A percentile compares a stretch with the other conserved stretches of the same genome.
phyloP scores from a whole-genome alignment of 2,888 invertebrate genomes.

The Drosophila putrida region DNA sequence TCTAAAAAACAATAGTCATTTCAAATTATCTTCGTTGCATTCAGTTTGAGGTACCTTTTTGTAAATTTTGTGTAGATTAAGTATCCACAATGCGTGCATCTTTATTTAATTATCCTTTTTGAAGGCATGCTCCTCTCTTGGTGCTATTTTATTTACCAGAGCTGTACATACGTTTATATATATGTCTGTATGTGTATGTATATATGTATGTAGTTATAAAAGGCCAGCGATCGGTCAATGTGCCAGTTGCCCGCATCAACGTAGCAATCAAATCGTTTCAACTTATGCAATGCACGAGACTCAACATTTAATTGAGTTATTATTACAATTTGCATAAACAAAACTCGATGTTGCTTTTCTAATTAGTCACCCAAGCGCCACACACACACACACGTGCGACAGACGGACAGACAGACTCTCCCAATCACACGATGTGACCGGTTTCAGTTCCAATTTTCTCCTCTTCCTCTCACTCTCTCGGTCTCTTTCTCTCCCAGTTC shows the following conservation, averaged over 20 bases:
- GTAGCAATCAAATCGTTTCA: slow-evolving; percentile 60
- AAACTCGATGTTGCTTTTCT: slow-evolving; percentile 50
- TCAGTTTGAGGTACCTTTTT: too few relatives aligned
- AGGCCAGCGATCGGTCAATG: slow-evolving; percentile 75
- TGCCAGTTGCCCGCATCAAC: slow-evolving; percentile 79
- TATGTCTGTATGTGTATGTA: slow-evolving; percentile 5
- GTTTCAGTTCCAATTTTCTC: slow-evolving; percentile 18
- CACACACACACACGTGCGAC: slow-evolving; percentile 65
- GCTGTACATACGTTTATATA: too few relatives aligned
- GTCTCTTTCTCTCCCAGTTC: background rate
- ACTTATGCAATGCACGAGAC: slow-evolving; percentile 54
- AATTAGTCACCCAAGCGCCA: slow-evolving; percentile 69
- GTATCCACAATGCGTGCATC: too few relatives aligned
- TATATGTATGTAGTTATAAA: slow-evolving; percentile 43
- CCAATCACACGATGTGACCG: slow-evolving; percentile 4
- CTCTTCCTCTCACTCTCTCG: background rate
- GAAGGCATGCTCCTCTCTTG: too few relatives aligned
- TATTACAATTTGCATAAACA: slow-evolving; percentile 76
- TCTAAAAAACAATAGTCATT: too few relatives aligned
- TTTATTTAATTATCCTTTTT: too few relatives aligned
- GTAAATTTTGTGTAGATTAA: too few relatives aligned
- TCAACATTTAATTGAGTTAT: slow-evolving; percentile 74
- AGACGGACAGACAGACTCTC: slow-evolving; percentile 10
- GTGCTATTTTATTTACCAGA: too few relatives aligned
- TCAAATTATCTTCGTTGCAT: too few relatives aligned